A percentile compares a stretch with the other conserved stretches of the same genome.
These are phyloP conservation scores for Diabrotica virgifera DNA, from an alignment of 1,140 invertebrate genomes.

Conservation along the genomic window DNA sequence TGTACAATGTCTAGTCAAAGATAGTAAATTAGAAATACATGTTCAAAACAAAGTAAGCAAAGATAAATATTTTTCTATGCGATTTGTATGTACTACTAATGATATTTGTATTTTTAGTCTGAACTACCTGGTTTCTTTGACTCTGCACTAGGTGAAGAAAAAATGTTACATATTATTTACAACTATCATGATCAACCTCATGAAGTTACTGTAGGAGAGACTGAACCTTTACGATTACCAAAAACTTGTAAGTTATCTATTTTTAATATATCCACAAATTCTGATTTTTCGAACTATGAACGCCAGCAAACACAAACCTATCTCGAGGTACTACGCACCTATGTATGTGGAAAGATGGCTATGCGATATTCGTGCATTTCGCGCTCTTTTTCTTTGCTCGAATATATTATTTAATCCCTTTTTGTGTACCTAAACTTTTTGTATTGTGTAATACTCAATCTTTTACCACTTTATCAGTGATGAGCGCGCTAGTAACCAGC, in stretches of 20 bases:
- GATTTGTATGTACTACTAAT: neutral
- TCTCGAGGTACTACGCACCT: too few relatives aligned
- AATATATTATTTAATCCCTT: too few relatives aligned
- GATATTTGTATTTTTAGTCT: conserved; percentile 61
- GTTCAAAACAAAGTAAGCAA: conserved; percentile 77
- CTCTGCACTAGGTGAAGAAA: conserved; percentile 90
- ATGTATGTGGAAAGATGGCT: neutral
- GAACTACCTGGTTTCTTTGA: conserved; percentile 96
- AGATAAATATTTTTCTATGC: neutral
- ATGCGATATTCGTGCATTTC: too few relatives aligned
- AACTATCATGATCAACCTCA: conserved; percentile 76
- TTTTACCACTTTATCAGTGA: too few relatives aligned
- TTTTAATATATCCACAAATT: neutral
- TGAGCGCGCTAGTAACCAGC: too few relatives aligned
- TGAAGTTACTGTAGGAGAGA: conserved; percentile 77
- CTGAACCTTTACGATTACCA: conserved; percentile 75
- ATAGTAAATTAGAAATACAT: conserved; percentile 82
- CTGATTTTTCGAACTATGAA: neutral
- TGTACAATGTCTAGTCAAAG: conserved; percentile 89
- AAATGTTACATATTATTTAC: conserved; percentile 84
- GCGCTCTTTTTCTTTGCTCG: too few relatives aligned
- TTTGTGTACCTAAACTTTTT: too few relatives aligned
- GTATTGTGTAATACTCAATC: too few relatives aligned
- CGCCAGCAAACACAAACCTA: too few relatives aligned
- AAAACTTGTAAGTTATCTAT: conserved; percentile 41